Conservation (phyloP, 2,888 invertebrate genomes). For the Synanthedon formicaeformis region DNA sequence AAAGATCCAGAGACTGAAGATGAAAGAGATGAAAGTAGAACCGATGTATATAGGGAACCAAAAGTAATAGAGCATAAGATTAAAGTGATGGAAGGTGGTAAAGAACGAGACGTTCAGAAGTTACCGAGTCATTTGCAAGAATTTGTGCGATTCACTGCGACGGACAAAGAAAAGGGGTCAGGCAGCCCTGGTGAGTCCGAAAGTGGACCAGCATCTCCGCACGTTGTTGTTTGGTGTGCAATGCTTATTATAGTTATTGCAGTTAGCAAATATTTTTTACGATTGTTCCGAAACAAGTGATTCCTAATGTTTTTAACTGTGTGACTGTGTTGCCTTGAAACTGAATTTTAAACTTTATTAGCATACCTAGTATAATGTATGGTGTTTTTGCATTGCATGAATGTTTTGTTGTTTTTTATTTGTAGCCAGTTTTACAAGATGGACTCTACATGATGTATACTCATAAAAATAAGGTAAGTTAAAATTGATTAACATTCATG, state of each 20-base stretch:
- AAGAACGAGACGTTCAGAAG: constrained; percentile 72
- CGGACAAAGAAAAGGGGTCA: constrained; percentile 66
- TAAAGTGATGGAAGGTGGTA: constrained; percentile 75
- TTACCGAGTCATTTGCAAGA: constrained; percentile 85
- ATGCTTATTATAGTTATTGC: constrained; percentile 59
- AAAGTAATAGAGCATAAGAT: constrained; percentile 62
- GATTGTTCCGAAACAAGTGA: constrained; percentile 46
- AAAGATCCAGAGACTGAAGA: constrained; percentile 76
- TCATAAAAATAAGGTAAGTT: too few relatives aligned
- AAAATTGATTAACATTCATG: too few relatives aligned
- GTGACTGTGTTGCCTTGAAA: neutral
- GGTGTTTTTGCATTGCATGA: constrained; percentile 39
- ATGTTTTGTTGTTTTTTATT: constrained; percentile 11
- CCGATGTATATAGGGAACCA: constrained; percentile 45
- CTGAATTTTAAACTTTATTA: constrained; percentile 1
- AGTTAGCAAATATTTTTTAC: constrained; percentile 47
- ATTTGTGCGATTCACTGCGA: constrained; percentile 75
- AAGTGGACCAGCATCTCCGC: constrained; percentile 49
- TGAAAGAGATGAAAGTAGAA: constrained; percentile 50
- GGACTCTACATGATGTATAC: too few relatives aligned
- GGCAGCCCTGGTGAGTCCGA: constrained; percentile 61
- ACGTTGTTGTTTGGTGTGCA: constrained; percentile 63
- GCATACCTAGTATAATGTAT: constrained; percentile 18
- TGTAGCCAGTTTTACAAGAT: too few relatives aligned
- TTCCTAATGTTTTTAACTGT: constrained; percentile 8